Conservation (phyloP, 2,888 invertebrate genomes). For the Melanotus villosus region DNA sequence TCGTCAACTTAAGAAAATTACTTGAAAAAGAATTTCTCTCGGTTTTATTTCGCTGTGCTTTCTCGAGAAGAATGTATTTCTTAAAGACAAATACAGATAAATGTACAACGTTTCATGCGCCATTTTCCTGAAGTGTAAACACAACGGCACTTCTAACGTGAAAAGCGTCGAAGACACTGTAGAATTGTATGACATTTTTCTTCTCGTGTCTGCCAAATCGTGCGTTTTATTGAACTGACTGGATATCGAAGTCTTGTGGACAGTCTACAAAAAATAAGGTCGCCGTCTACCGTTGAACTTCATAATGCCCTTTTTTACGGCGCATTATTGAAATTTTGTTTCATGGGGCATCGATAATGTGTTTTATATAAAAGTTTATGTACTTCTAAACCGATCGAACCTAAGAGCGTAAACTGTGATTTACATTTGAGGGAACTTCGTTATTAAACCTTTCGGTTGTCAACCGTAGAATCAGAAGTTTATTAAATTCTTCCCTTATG, state of each 20-base stretch:
- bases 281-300: constrained; percentile 17
- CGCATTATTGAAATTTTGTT: constrained; percentile 26
- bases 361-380: constrained; percentile 21
- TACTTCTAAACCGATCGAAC: constrained; percentile 19
- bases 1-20: too few relatives aligned
- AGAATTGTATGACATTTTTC: constrained; percentile 2
- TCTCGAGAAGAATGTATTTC: neutral
- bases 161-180: neutral
- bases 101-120: neutral
- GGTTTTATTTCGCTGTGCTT: neutral
- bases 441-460: constrained; percentile 9
- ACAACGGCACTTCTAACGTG: neutral
- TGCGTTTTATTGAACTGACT: constrained; percentile 27
- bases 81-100: neutral
- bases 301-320: constrained; percentile 10
- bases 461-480: neutral
- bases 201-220: constrained; percentile 18
- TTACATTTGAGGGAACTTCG: neutral
- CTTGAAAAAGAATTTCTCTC: too few relatives aligned
- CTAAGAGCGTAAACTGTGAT: constrained; percentile 9
- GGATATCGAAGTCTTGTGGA: constrained; percentile 18
- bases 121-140: neutral
- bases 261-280: constrained; percentile 14
- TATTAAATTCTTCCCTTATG: neutral
- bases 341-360: constrained; percentile 24